Base-by-base conservation (phyloP, 2,797 vertebrate genomes). In the Leptoclinus maculatus region DNA sequence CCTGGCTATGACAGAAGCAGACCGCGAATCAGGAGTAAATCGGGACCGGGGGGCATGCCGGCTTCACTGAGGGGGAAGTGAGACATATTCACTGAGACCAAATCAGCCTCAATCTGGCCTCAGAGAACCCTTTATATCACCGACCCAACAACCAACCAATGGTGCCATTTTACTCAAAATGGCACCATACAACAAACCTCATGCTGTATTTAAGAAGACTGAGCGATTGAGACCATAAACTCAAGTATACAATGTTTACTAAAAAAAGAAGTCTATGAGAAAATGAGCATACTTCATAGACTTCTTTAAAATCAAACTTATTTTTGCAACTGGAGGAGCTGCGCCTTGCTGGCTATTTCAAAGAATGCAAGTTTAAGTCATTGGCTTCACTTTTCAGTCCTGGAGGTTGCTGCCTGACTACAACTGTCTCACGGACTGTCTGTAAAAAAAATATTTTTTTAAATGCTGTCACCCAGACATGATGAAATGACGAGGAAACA, bases 11-110 rank as follows among this genome's bases (percentile, higher is more conserved):
- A 94, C 91, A 95, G 89, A 92, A 87, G 89, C 87, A 88, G 90
- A 80, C 92, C 69, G 92, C 87, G 91, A 93, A 93, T 94, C 93
- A 93, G 90, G 88, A 88, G 88, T 88, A 93, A 93, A 93, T 86
- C 89, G 86, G 88, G 89, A 94, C 92, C 94, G 47, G 81, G 79
- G 93, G 94, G 91, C 92, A 92, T 74, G 88, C 87, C 78, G 83
- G 89, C 90, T 94, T 88, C 87, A 92, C 90, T 92, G 91, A 91
- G 88, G 91, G 90, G 91, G 87, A 90, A 94, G 87, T 91, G 93
- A 92, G 87, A 90, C 90, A 92, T 90, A 93, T 91, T 93, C 89
- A 90, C 82, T 87, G 85, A 88, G 92, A 93, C 90, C 87, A 90
- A 94, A 91, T 92, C 89, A 93, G 82, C 82, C 88, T 90, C 84